Base-by-base conservation (phyloP, 2,888 invertebrate species). In the Leptopilina drosophilae region DNA sequence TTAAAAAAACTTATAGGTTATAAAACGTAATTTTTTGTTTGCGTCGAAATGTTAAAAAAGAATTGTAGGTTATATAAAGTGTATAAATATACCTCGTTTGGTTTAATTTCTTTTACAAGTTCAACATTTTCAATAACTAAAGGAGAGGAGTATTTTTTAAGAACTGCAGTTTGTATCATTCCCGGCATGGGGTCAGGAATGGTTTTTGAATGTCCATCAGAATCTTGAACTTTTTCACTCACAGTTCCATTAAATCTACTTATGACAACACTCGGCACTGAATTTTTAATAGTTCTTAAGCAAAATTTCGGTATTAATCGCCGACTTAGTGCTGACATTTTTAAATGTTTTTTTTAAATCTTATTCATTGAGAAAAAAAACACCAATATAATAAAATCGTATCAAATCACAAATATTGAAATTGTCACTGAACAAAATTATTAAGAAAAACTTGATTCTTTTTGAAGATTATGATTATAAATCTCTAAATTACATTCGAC, bases 51-150 rank as follows among this genome's bases (percentile, higher is more conserved):
- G n/a, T n/a, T n/a, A n/a, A 20, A 20, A 20, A 20, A 33, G 3
- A 33, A 33, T 33, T 33, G 2, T 2, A 33, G 12, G 14, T 56
- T 56, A 56, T 64, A 6, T 46, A 64, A 53, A 80, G 64, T 14
- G 64, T 14, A n/a, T n/a, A 14, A 40, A 77, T 56, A n/a, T 76
- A 93, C 93, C 90, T 94, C 92, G 73, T 92, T 92, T n/a, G 92
- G 88, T 78, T 92, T 89, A 12, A 94, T 86, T 83, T 92, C 91
- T 77, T 90, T 89, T 6, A 90, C 89, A 49, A 87, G 84, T 76
- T 92, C 90, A 11, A 92, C 59, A 81, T 93, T 92, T 87, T 93
- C 92, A 56, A 95, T 91, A 65, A 90, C 88, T n/a, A 95, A 86
- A 0, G 93, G 93, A 84, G 93, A 89, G 2, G 92, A 92, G 69